Evolutionary conservation across 2,113 vertebrate species (phyloP).

Genomic region (Sylvilagus bachmani): DNA sequence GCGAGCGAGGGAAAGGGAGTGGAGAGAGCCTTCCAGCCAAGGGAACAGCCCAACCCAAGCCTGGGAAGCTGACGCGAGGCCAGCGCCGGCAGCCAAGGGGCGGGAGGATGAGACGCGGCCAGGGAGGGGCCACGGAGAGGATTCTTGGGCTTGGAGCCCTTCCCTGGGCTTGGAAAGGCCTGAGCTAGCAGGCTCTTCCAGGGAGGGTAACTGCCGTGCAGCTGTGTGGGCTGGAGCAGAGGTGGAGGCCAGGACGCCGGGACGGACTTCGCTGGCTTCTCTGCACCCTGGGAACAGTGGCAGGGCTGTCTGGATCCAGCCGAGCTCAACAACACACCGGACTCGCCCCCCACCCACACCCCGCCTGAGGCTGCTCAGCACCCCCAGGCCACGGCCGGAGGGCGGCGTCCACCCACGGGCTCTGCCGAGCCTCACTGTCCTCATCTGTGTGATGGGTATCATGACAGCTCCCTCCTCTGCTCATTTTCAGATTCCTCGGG

Average conservation of each 20-base stretch:
- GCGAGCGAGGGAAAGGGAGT: neutral
- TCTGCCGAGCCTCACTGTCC: neutral
- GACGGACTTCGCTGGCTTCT: conserved; percentile 33
- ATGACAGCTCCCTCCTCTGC: neutral
- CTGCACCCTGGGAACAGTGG: neutral
- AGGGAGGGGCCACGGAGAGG: conserved; percentile 1
- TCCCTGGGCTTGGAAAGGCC: conserved; percentile 26
- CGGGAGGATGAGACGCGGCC: conserved; percentile 24
- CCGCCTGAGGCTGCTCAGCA: neutral
- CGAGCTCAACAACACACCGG: neutral
- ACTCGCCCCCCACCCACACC: neutral
- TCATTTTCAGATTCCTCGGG: neutral
- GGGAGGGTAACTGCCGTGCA: conserved; percentile 2
- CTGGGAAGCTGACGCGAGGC: conserved; percentile 9
- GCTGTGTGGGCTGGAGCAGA: neutral
- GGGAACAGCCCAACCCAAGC: neutral
- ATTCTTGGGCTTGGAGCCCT: conserved; percentile 58
- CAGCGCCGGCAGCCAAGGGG: neutral
- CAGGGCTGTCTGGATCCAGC: neutral
- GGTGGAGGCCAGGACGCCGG: neutral
- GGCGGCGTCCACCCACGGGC: too few species aligned
- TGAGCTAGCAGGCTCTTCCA: conserved; percentile 48
- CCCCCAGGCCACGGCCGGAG: neutral
- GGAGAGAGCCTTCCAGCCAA: neutral
- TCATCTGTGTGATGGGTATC: neutral